Percentiles rank a stretch among this genome's conserved stretches.
Evolutionary conservation across 2,888 invertebrate genomes (phyloP).

Genomic region (Ceriagrion tenellum): DNA sequence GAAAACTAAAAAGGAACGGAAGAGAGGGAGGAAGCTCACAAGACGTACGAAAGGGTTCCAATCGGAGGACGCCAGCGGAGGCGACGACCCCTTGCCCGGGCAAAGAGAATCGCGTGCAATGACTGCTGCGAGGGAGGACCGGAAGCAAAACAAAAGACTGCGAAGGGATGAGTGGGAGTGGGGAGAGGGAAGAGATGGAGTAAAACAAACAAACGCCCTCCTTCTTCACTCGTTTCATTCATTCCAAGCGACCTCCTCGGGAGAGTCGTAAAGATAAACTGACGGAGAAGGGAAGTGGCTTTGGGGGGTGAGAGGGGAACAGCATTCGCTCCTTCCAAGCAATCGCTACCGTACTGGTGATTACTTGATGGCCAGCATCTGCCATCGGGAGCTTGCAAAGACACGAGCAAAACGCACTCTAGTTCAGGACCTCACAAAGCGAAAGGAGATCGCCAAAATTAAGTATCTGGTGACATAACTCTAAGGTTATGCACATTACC

Average conservation of each 20-base stretch:
- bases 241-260: neutral
- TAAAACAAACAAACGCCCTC: neutral
- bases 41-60: neutral
- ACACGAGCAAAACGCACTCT: neutral
- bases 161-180: neutral
- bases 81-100: neutral
- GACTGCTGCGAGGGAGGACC: neutral
- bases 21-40: neutral
- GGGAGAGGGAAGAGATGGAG: neutral
- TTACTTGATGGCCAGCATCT: neutral
- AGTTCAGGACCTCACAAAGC: neutral
- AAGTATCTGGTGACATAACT: no score
- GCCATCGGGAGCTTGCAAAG: neutral
- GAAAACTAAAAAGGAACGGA: neutral
- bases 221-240: slow-evolving; percentile 15
- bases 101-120: neutral
- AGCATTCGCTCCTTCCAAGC: neutral
- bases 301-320: neutral
- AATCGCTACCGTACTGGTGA: slow-evolving; percentile 13
- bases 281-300: neutral
- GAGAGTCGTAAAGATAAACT: slow-evolving; percentile 15
- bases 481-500: no score
- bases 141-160: neutral
- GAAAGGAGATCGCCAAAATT: neutral
- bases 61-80: neutral